Evolutionary conservation across 2,113 vertebrate species (phyloP), one percentile per base, ranked within the genome.

Genomic region (Onychostoma macrolepis): DNA sequence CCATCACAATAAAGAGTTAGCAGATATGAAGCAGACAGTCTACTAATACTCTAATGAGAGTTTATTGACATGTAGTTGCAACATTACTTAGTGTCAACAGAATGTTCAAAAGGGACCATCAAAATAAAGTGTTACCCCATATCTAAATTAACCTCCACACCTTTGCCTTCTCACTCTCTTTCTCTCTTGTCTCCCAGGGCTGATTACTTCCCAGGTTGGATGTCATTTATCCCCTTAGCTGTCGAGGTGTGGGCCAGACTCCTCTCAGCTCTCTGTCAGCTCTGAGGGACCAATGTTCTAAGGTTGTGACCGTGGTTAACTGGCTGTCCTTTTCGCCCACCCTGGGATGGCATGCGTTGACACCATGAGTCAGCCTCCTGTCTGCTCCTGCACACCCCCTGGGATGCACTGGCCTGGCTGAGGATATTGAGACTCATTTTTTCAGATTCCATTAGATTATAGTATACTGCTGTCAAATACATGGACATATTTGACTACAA

Each of bases 281-380:
- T 56, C 65, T 65, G 53, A 81, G 53, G 67, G 71, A 72, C 85
- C 71, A 82, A 80, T 33, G 41, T 72, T 83, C 45, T 50, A 17
- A 53, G 43, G 56, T 33, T 53, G 21, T 88, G 84, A 86, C 87
- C 87, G 33, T 65, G 38, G 78, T 78, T 88, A 88, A 88, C 79
- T 86, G 87, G 30, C 72, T 82, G 69, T 86, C 84, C 72, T 30
- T 53, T 71, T 56, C 45, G 19, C 80, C 45, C 56, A 76, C 72
- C 53, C 53, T 3, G 38, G 56, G 26, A 76, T 21, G 4, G 65
- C 75, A 41, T 6, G 28, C 17, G 8, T 21, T 50, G 50, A 36
- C 53, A 61, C 61, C 21, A 50, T 50, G 80, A 83, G 33, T 79
- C 75, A n/a, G 36, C 3, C 48, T 50, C 50, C 76, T 80, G 33